Conservation (phyloP, 2,888 invertebrate species). For the Agonum fuliginosum region DNA sequence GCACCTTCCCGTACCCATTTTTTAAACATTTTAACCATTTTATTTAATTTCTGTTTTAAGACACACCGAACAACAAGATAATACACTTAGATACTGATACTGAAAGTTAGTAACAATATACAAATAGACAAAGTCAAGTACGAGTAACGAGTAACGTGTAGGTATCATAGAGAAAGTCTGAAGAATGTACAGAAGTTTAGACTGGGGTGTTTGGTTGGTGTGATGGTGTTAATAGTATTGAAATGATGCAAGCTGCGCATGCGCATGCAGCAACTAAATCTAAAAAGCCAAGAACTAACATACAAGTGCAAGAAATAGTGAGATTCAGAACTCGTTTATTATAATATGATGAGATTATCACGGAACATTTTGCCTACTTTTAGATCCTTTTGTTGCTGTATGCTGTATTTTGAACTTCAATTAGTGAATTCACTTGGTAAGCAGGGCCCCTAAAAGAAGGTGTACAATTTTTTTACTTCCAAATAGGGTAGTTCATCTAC, state of each 20-base stretch:
- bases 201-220: neutral
- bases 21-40: neutral
- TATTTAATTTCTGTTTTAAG: slow-evolving; percentile 29
- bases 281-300: slow-evolving; percentile 11
- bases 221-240: slow-evolving; percentile 1
- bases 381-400: too few relatives aligned
- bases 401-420: too few relatives aligned
- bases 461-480: too few relatives aligned
- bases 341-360: too few relatives aligned
- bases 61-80: slow-evolving; percentile 50
- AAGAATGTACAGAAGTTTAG: slow-evolving; percentile 28
- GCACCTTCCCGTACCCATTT: neutral
- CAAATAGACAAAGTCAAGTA: slow-evolving; percentile 11
- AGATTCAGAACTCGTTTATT: too few relatives aligned
- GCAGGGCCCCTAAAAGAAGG: too few relatives aligned
- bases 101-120: slow-evolving; percentile 20
- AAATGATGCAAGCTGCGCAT: slow-evolving; percentile 20
- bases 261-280: slow-evolving; percentile 43
- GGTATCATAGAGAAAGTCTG: slow-evolving; percentile 7
- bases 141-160: too few relatives aligned
- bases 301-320: neutral
- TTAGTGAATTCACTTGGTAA: too few relatives aligned
- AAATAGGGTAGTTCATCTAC: too few relatives aligned
- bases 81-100: slow-evolving; percentile 23
- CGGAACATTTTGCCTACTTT: too few relatives aligned